Conservation (phyloP, 2,888 invertebrate genomes). For the Timema cristinae region DNA sequence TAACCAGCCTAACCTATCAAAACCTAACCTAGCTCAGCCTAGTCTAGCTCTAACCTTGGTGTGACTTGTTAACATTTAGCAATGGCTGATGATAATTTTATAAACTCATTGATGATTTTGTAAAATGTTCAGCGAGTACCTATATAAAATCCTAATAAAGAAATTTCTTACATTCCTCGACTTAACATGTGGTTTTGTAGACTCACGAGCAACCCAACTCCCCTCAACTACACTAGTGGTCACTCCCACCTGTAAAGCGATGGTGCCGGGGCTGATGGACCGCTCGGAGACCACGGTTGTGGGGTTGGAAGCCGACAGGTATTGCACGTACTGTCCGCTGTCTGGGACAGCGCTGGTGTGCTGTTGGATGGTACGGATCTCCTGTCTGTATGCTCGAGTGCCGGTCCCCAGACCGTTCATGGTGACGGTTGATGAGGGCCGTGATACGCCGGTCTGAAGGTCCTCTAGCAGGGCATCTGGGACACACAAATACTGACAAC, state of each 20-base stretch:
- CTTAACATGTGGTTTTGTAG: too few relatives aligned
- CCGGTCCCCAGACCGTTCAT: constrained; percentile 28
- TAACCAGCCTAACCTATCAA: too few relatives aligned
- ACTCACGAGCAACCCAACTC: too few relatives aligned
- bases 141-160: too few relatives aligned
- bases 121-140: too few relatives aligned
- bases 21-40: too few relatives aligned
- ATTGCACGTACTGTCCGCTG: constrained; percentile 40
- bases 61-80: too few relatives aligned
- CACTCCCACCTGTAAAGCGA: background rate
- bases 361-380: constrained; percentile 36
- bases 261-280: constrained; percentile 29
- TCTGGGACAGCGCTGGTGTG: constrained; percentile 34
- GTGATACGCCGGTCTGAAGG: constrained; percentile 39
- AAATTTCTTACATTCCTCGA: too few relatives aligned
- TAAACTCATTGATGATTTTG: too few relatives aligned
- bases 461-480: constrained; percentile 41
- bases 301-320: constrained; percentile 40
- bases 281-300: constrained; percentile 38
- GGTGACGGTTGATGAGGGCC: constrained; percentile 29
- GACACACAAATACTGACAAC: constrained; percentile 11
- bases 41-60: too few relatives aligned
- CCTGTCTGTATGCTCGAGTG: constrained; percentile 35
- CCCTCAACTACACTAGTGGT: too few relatives aligned
- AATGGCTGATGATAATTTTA: too few relatives aligned